Evolutionary conservation across 35 echinoderm and acorn worm genomes (phyloP).

Genomic region (Strongylocentrotus purpuratus): DNA sequence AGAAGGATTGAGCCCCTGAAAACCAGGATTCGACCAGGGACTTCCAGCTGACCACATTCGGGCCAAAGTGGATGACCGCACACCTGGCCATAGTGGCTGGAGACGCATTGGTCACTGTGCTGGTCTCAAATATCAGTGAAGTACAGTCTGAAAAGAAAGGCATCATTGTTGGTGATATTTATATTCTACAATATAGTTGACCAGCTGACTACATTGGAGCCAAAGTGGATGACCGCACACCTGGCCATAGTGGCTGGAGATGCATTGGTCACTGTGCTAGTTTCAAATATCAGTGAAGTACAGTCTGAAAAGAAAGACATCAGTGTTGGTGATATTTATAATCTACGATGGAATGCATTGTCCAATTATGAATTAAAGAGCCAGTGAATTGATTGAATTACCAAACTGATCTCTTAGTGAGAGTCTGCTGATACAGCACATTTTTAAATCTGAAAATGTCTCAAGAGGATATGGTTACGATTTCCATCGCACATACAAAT

Average conservation of each 20-base stretch:
- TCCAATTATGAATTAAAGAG: background rate
- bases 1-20: slow-evolving; percentile 64
- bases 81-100: slow-evolving; percentile 84
- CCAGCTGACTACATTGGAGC: slow-evolving; percentile 81
- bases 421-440: no score
- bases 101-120: slow-evolving; percentile 63
- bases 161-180: no score
- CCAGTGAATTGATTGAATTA: no score
- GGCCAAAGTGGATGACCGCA: slow-evolving; percentile 72
- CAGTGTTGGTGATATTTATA: background rate
- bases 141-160: slow-evolving; percentile 67
- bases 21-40: slow-evolving; percentile 89
- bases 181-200: no score
- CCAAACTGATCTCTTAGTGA: no score
- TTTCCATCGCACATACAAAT: no score
- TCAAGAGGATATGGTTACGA: no score
- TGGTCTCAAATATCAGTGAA: slow-evolving; percentile 85
- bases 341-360: background rate
- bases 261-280: slow-evolving; percentile 53
- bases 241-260: slow-evolving; percentile 82
- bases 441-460: no score
- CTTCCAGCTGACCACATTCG: slow-evolving; percentile 82
- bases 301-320: slow-evolving; percentile 64
- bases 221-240: slow-evolving; percentile 79
- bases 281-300: slow-evolving; percentile 87